Evolutionary conservation across 2,888 invertebrate species (phyloP).

Genomic region (Zaprionus lineosus): DNA sequence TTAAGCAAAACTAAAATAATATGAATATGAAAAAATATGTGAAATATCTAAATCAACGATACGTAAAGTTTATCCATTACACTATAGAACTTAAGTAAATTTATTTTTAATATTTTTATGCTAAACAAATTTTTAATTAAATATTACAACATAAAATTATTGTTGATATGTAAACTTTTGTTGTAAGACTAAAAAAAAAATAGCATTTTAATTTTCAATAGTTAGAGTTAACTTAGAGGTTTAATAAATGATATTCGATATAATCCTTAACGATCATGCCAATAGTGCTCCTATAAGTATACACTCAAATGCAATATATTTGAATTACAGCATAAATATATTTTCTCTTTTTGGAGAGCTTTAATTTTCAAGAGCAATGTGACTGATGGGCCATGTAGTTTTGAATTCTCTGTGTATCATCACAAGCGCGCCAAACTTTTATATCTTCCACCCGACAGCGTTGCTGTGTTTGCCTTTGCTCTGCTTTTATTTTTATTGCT

Average conservation of each 20-base stretch:
- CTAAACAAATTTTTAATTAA: background rate
- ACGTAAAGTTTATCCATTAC: no score
- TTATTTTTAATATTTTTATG: background rate
- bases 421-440: conserved; percentile 66
- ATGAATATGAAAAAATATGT: no score
- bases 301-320: background rate
- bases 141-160: background rate
- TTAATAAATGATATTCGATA: no score
- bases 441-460: conserved; percentile 45
- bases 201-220: no score
- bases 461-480: conserved; percentile 34
- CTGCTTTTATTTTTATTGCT: conserved; percentile 51
- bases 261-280: no score
- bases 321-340: no score
- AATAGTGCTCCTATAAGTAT: background rate
- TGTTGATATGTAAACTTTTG: no score
- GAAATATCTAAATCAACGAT: no score
- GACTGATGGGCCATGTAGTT: conserved; percentile 50
- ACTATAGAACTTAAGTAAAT: background rate
- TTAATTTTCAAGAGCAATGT: conserved; percentile 55
- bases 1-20: no score
- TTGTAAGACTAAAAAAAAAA: no score
- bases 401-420: no score
- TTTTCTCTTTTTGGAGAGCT: conserved; percentile 29
- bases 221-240: no score